A percentile compares a stretch with the other conserved stretches of the same genome.
phyloP scores from a whole-genome alignment of 53 echinoderm and acorn worm genomes.

The Pentamera pediparva region DNA sequence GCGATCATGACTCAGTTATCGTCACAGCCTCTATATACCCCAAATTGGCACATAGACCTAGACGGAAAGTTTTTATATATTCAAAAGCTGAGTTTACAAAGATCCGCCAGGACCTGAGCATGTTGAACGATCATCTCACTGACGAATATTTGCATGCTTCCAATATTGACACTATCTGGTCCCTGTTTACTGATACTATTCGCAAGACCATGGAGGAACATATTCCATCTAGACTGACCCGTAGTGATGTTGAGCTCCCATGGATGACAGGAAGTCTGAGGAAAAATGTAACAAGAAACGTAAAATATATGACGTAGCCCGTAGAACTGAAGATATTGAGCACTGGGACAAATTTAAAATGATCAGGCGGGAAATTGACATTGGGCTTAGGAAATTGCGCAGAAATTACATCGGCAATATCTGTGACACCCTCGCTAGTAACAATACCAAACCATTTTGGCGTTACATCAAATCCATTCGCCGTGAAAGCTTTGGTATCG shows the following conservation, averaged over 20 bases:
- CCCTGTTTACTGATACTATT: no score
- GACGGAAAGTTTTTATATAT: background rate
- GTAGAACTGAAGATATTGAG: background rate
- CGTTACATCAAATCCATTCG: background rate
- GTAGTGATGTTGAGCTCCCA: background rate
- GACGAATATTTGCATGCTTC: background rate
- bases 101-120: no score
- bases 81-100: background rate
- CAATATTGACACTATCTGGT: background rate
- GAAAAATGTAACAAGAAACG: background rate
- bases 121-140: no score
- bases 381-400: background rate
- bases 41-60: background rate
- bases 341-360: background rate
- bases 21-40: background rate
- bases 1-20: no score
- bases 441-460: conserved; percentile 9
- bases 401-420: background rate
- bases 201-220: no score
- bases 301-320: background rate
- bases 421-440: background rate
- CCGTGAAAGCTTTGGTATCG: background rate
- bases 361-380: background rate
- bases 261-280: conserved; percentile 3
- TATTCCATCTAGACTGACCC: background rate